These are phyloP conservation scores for Lycopodina hypogea DNA, from an alignment of 37 sponge, comb jelly and placozoan species.

Conservation along the genomic window DNA sequence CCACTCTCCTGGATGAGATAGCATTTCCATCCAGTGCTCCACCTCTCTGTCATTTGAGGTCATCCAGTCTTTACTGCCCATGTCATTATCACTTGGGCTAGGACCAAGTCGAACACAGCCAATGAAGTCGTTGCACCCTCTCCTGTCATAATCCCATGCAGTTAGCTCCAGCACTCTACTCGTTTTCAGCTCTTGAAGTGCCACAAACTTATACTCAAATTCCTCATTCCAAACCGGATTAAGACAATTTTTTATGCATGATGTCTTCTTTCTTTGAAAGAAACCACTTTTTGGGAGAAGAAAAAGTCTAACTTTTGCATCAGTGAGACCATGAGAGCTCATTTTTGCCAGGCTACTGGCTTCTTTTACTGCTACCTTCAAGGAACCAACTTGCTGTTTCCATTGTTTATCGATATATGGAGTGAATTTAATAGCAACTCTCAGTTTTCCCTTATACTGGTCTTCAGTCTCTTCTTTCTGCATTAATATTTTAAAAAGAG, in stretches of 20 bases:
- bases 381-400: neutral
- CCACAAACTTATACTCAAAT: slow-evolving; percentile 28
- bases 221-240: slow-evolving; percentile 60
- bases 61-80: slow-evolving; percentile 46
- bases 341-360: slow-evolving; percentile 21
- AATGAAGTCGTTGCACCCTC: slow-evolving; percentile 44
- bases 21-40: slow-evolving; percentile 46
- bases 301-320: slow-evolving; percentile 28
- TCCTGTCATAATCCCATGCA: slow-evolving; percentile 46
- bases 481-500: too few species aligned
- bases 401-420: neutral
- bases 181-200: slow-evolving; percentile 31
- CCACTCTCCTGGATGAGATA: slow-evolving; percentile 52
- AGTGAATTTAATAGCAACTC: neutral
- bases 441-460: neutral
- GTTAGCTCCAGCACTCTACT: slow-evolving; percentile 59
- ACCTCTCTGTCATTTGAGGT: slow-evolving; percentile 42
- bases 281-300: slow-evolving; percentile 40
- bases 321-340: neutral
- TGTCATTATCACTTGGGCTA: neutral
- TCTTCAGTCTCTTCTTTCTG: too few species aligned
- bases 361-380: slow-evolving; percentile 33
- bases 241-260: slow-evolving; percentile 35
- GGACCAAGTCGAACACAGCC: slow-evolving; percentile 60
- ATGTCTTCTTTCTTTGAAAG: slow-evolving; percentile 39